Percentiles rank a stretch among this genome's conserved stretches.
Evolutionary conservation across 2,113 vertebrate species (phyloP).

Genomic region (Osmerus mordax): DNA sequence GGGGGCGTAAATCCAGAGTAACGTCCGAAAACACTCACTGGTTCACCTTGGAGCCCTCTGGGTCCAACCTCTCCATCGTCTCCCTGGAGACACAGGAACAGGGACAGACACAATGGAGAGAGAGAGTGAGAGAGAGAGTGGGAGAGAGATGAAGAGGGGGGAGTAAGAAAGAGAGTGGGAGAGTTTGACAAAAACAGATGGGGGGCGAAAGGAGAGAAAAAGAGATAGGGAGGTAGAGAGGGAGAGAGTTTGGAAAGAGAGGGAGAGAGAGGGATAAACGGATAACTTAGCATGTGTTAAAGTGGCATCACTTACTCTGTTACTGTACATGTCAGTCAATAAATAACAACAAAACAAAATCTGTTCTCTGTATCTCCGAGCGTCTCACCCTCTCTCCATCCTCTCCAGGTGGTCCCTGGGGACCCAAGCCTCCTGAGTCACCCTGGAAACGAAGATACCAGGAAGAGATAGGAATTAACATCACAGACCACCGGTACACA

Average conservation of each 20-base stretch:
- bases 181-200: background rate
- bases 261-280: background rate
- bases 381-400: conserved; percentile 91
- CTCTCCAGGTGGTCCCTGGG: conserved; percentile 84
- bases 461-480: background rate
- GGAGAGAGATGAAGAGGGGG: conserved; percentile 12
- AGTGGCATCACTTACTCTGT: too few relatives aligned
- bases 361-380: background rate
- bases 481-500: background rate
- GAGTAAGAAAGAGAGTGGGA: conserved; percentile 14
- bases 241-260: background rate
- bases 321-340: too few relatives aligned
- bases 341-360: too few relatives aligned
- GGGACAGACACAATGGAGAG: too few relatives aligned
- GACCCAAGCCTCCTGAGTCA: conserved; percentile 86
- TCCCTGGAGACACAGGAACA: conserved; percentile 76
- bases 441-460: conserved; percentile 70
- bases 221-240: background rate
- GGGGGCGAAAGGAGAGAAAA: background rate
- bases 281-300: too few relatives aligned
- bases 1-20: too few relatives aligned
- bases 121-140: background rate
- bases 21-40: conserved; percentile 77
- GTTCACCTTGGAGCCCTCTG: conserved; percentile 91
- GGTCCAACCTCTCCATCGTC: conserved; percentile 96